Conservation (phyloP, 2,888 invertebrate genomes). For the Aspidiotus destructor region DNA sequence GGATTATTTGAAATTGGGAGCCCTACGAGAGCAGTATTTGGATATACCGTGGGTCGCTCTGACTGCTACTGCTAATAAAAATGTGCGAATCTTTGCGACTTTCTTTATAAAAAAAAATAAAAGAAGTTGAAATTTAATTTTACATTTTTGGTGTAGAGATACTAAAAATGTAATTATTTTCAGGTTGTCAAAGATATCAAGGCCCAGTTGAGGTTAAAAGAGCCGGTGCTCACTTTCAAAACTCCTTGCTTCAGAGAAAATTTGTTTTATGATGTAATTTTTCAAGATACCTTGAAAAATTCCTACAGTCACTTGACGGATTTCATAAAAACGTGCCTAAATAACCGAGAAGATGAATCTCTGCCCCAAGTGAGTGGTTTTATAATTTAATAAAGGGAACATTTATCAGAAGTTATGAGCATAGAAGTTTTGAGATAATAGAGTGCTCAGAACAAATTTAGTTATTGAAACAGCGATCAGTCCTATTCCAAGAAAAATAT, state of each 20-base stretch:
- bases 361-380: slow-evolving; percentile 45
- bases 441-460: no score
- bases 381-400: background rate
- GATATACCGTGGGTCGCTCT: slow-evolving; percentile 73
- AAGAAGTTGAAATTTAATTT: background rate
- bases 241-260: slow-evolving; percentile 84
- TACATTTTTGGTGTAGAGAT: no score
- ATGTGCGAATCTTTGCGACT: slow-evolving; percentile 42
- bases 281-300: slow-evolving; percentile 72
- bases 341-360: slow-evolving; percentile 45
- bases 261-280: slow-evolving; percentile 87
- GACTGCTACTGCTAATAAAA: slow-evolving; percentile 83
- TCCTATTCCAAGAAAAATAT: no score
- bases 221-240: slow-evolving; percentile 64
- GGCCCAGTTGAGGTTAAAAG: slow-evolving; percentile 56
- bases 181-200: slow-evolving; percentile 76
- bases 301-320: slow-evolving; percentile 68
- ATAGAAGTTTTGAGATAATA: background rate
- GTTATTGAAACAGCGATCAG: no score
- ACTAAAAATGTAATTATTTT: no score
- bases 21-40: slow-evolving; percentile 45
- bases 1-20: slow-evolving; percentile 82
- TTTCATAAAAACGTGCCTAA: slow-evolving; percentile 59
- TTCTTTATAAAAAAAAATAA: no score
- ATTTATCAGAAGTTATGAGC: background rate